Percentiles rank a stretch among this genome's conserved stretches.
Conservation (phyloP, 2,888 invertebrate species). For the Theretra japonica region DNA sequence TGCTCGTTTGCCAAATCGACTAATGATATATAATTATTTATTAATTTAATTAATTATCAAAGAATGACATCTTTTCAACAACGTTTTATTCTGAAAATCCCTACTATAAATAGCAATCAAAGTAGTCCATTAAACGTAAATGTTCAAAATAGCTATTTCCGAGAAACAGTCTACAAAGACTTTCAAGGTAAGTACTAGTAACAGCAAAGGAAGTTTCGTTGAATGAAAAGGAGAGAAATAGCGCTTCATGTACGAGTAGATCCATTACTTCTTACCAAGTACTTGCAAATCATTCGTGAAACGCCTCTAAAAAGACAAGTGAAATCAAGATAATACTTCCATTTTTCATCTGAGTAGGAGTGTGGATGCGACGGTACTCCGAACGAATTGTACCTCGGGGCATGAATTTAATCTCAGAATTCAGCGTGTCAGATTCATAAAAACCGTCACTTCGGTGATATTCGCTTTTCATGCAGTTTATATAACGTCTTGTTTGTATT, state of each 20-base stretch:
- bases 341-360: slow-evolving; percentile 75
- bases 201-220: not conserved
- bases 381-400: slow-evolving; percentile 79
- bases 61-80: too few species aligned
- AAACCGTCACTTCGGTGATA: slow-evolving; percentile 66
- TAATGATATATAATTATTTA: too few species aligned
- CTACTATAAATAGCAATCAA: too few species aligned
- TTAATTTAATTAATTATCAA: too few species aligned
- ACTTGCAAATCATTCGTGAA: slow-evolving; percentile 46
- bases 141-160: not conserved
- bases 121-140: not conserved
- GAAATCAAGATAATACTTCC: slow-evolving; percentile 75
- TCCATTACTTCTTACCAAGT: slow-evolving; percentile 34
- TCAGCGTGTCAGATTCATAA: slow-evolving; percentile 76
- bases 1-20: too few species aligned
- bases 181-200: not conserved
- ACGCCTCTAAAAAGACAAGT: slow-evolving; percentile 68
- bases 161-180: not conserved
- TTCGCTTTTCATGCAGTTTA: slow-evolving; percentile 57
- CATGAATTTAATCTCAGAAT: slow-evolving; percentile 82
- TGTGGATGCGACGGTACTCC: slow-evolving; percentile 73
- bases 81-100: too few species aligned
- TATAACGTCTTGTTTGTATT: slow-evolving; percentile 55
- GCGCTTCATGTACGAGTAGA: slow-evolving; percentile 24
- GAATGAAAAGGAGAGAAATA: not conserved